Evolutionary conservation across 2,888 invertebrate genomes (phyloP), one percentile per base, ranked within the genome.

Genomic region (Drosophila helvetica): DNA sequence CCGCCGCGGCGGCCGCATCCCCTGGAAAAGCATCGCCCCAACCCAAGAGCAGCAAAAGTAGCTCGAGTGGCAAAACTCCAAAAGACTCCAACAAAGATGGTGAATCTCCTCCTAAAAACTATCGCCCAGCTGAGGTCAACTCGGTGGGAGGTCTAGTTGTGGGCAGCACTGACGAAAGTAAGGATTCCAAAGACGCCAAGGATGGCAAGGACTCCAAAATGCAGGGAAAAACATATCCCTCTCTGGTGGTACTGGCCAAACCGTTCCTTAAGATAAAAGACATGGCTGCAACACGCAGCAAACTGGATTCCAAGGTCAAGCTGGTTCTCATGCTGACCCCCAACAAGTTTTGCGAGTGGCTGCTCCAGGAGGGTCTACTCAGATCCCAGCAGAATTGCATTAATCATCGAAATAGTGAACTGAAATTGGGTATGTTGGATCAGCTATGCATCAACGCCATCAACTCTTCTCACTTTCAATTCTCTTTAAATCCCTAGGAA

Each of bases 271-370:
- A 95, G 61, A 93, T 94, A 0, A 96, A 96, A 89, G 96, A 96
- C 73, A 91, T 93, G 46, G 92, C 93, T 0, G 91, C 93, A 0
- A 95, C 95, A 82, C 93, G 95, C 15, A 92, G 93, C 1, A 92
- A 94, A 22, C 91, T 96, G 4, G 97, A 97, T 92, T 94, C 95
- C 45, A 96, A 96, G 91, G 97, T 97, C 1, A 97, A 97, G 91
- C 93, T 95, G 1, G 96, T 97, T 5, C 92, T 97, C 15, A 96
- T 96, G 94, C 94, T 95, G 88, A 95, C 95, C 0, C 95, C 97
- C 0, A 95, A 96, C 75, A 96, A 96, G 92, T 97, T 97, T 89
- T 96, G 96, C 0, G 97, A 97, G 92, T 97, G 97, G 97, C 93
- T 97, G 56, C 96, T 97, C 66, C 97, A 97, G 89, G 96, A 96